Percentiles rank a stretch among this genome's conserved stretches.
phyloP scores from a whole-genome alignment of 2,113 vertebrate species.

The Mola mola region DNA sequence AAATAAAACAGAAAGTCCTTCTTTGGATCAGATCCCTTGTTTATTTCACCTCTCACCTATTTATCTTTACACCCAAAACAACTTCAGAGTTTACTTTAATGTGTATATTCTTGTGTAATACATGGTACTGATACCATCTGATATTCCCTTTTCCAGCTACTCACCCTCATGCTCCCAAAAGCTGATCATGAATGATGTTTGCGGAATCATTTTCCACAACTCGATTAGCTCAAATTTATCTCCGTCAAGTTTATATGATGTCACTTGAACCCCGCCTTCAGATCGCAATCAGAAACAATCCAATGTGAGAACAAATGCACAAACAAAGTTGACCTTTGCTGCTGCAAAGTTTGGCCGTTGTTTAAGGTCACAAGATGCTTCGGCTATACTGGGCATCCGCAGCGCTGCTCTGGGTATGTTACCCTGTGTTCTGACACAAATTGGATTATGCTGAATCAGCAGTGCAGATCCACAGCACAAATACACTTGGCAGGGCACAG shows the following conservation, averaged over 20 bases:
- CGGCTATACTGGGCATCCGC: constrained; percentile 32
- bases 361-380: constrained; percentile 20
- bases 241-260: constrained; percentile 17
- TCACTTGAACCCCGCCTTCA: constrained; percentile 33
- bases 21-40: not conserved
- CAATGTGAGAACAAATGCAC: constrained; percentile 34
- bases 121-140: too few relatives aligned
- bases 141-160: too few relatives aligned
- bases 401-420: constrained; percentile 2
- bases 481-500: too few relatives aligned
- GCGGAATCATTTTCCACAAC: constrained; percentile 16
- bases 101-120: too few relatives aligned
- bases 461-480: too few relatives aligned
- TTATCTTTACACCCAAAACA: constrained; percentile 19
- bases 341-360: constrained; percentile 28
- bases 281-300: constrained; percentile 49
- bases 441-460: too few relatives aligned
- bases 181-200: not conserved
- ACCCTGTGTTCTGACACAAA: constrained; percentile 7
- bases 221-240: constrained; percentile 39
- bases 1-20: too few relatives aligned
- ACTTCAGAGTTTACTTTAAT: constrained; percentile 11
- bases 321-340: constrained; percentile 53
- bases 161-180: too few relatives aligned
- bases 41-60: constrained; percentile 30